Conservation (phyloP, 2,113 vertebrate species). For the Antigone vipio region DNA sequence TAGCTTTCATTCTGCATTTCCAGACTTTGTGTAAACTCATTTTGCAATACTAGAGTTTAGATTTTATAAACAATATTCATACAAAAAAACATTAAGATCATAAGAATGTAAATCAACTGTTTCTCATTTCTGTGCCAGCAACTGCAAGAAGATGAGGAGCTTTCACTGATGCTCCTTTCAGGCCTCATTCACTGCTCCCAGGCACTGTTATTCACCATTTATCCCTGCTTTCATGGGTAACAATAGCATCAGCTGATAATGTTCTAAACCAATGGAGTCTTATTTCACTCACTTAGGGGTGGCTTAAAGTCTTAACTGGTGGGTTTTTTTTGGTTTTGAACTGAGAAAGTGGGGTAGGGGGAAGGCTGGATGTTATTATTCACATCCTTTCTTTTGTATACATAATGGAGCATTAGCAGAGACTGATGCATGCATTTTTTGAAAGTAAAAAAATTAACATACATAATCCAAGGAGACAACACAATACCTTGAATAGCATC, state of each 20-base stretch:
- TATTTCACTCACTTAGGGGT: neutral
- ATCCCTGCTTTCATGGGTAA: neutral
- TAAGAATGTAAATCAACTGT: neutral
- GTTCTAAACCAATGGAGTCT: neutral
- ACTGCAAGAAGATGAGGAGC: neutral
- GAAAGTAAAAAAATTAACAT: neutral
- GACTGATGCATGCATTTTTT: neutral
- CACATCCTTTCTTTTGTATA: neutral
- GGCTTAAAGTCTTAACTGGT: neutral
- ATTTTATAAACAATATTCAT: neutral
- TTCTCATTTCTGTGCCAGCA: neutral
- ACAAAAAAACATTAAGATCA: neutral
- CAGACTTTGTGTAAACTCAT: neutral
- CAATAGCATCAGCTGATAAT: constrained; percentile 10
- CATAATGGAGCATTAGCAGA: neutral
- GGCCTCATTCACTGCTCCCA: neutral
- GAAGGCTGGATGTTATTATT: neutral
- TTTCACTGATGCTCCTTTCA: neutral
- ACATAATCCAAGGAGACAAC: neutral
- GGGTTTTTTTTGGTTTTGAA: neutral
- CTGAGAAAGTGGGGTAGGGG: neutral
- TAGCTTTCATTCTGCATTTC: neutral
- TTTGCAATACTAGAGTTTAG: neutral
- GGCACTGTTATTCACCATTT: neutral
- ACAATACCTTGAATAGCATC: neutral